These are phyloP conservation scores for Macropodus opercularis DNA, from an alignment of 2,797 vertebrate species.

Conservation along the genomic window DNA sequence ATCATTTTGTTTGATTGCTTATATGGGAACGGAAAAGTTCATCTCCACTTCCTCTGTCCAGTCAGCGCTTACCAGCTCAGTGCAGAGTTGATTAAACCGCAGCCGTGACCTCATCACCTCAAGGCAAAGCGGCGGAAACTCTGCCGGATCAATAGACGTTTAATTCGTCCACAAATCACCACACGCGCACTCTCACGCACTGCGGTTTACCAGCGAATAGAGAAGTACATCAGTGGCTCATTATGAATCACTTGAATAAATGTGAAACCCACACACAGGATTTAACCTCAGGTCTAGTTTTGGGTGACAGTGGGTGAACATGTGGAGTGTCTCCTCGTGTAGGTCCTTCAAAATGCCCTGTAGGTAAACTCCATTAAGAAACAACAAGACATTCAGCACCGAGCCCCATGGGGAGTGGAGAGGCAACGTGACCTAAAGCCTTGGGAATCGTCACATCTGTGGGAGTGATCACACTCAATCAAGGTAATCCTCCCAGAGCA, in stretches of 20 bases:
- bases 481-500: constrained; percentile 20
- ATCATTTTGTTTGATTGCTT: constrained; percentile 2
- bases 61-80: constrained; percentile 42
- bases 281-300: constrained; percentile 17
- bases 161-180: constrained; percentile 56
- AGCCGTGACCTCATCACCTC: constrained; percentile 55
- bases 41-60: constrained; percentile 21
- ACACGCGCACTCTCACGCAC: constrained; percentile 1
- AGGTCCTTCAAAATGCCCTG: constrained; percentile 36
- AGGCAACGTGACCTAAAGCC: constrained; percentile 49
- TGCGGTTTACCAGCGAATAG: constrained; percentile 4
- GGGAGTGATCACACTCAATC: constrained; percentile 52
- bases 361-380: constrained; percentile 55
- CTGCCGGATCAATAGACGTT: constrained; percentile 54
- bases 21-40: constrained; percentile 2
- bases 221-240: constrained; percentile 32
- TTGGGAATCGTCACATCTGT: constrained; percentile 64
- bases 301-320: constrained; percentile 23
- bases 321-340: constrained; percentile 44
- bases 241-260: neutral
- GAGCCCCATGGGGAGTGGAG: constrained; percentile 35
- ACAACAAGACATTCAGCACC: constrained; percentile 46
- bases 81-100: constrained; percentile 52
- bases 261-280: constrained; percentile 7
- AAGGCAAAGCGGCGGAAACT: constrained; percentile 42